Conservation (phyloP, 2,113 vertebrate species). For the Mastomys natalensis region DNA sequence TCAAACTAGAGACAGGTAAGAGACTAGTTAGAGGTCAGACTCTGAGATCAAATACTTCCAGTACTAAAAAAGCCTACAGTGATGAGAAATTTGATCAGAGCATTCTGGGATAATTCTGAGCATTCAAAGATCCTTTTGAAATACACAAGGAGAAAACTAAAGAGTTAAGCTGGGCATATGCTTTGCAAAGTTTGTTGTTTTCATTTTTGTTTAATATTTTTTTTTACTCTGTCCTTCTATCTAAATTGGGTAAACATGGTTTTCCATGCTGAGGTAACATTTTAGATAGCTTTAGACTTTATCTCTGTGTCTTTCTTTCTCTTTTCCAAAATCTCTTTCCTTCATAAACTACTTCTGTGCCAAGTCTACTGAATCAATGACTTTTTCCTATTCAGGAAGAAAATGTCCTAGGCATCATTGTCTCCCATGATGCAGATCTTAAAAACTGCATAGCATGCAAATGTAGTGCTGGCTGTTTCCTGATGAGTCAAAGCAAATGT, state of each 20-base stretch:
- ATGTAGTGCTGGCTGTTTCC: background rate
- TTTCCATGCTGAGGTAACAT: background rate
- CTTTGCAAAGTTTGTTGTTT: background rate
- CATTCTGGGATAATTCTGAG: background rate
- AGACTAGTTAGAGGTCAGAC: background rate
- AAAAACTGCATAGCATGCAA: too few species aligned
- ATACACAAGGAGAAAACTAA: background rate
- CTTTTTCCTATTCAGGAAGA: background rate
- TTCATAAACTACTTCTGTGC: background rate
- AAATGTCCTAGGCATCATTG: too few species aligned
- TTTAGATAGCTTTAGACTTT: background rate
- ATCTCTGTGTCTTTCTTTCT: background rate
- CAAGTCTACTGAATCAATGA: background rate
- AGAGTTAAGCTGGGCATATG: too few species aligned
- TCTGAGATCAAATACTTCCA: background rate
- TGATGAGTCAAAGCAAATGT: background rate
- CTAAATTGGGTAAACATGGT: background rate
- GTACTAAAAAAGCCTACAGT: background rate
- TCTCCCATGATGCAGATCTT: background rate
- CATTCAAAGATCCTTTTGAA: background rate
- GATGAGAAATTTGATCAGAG: background rate
- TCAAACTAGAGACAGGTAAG: slow-evolving; percentile 45
- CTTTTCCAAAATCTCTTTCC: background rate
- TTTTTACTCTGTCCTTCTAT: background rate
- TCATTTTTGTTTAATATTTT: background rate